Percentiles rank a stretch among this genome's conserved stretches.
Conservation (phyloP, 2,888 invertebrate genomes). For the Pyrrhia umbra region DNA sequence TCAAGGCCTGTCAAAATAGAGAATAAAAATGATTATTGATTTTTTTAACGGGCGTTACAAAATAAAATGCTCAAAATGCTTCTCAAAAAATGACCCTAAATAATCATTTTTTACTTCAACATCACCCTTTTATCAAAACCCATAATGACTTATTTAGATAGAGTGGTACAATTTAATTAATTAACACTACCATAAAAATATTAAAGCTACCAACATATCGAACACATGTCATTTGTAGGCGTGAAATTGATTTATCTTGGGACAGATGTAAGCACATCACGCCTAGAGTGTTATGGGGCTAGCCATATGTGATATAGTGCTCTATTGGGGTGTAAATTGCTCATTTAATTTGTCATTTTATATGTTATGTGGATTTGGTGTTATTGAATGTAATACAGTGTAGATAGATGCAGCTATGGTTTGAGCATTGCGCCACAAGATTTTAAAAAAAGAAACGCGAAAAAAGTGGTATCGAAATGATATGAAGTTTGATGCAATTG, state of each 20-base stretch:
- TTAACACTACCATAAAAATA: slow-evolving; percentile 52
- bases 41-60: background rate
- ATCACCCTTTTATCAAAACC: slow-evolving; percentile 10
- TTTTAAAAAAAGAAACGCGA: too few species aligned
- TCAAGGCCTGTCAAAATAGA: too few species aligned
- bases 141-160: slow-evolving; percentile 46
- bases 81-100: slow-evolving; percentile 3
- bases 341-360: slow-evolving; percentile 38
- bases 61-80: too few species aligned
- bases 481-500: too few species aligned
- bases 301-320: slow-evolving; percentile 50
- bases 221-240: slow-evolving; percentile 58
- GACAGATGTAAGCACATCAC: slow-evolving; percentile 72
- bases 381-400: slow-evolving; percentile 9
- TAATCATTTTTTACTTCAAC: background rate
- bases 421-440: too few species aligned
- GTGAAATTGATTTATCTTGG: slow-evolving; percentile 75
- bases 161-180: slow-evolving; percentile 44
- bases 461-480: too few species aligned
- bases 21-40: too few species aligned
- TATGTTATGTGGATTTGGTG: slow-evolving; percentile 14
- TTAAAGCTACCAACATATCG: slow-evolving; percentile 40
- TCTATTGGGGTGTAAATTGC: slow-evolving; percentile 37
- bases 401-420: too few species aligned
- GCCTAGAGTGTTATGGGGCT: slow-evolving; percentile 39